phyloP scores from a whole-genome alignment of 2,888 invertebrate species.

The Andrena trimmerana region DNA sequence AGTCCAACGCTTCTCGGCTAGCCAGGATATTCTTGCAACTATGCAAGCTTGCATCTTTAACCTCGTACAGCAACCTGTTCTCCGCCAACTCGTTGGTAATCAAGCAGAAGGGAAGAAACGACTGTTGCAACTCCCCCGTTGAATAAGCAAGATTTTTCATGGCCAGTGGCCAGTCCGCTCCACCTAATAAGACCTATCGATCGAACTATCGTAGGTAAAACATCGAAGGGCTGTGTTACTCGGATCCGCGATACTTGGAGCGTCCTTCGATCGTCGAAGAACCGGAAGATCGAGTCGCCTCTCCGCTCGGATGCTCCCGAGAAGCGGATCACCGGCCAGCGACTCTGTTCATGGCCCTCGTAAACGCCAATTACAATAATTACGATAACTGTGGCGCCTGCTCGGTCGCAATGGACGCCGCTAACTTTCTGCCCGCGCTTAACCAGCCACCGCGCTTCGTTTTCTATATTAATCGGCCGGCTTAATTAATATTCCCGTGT shows the following conservation, averaged over 20 bases:
- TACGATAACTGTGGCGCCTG: slow-evolving; percentile 78
- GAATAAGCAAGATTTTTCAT: not conserved
- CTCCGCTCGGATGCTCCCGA: slow-evolving; percentile 72
- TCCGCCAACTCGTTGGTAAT: too few species aligned
- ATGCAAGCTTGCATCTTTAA: too few species aligned
- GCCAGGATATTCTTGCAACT: too few species aligned
- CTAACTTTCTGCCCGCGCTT: slow-evolving; percentile 51
- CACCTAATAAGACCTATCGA: slow-evolving; percentile 39
- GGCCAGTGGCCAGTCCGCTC: too few species aligned
- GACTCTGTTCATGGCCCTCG: slow-evolving; percentile 71
- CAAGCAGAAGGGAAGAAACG: too few species aligned
- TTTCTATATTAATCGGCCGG: slow-evolving; percentile 67
- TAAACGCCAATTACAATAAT: slow-evolving; percentile 79
- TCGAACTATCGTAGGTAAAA: slow-evolving; percentile 48
- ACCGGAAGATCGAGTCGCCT: slow-evolving; percentile 77
- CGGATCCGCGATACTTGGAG: not conserved
- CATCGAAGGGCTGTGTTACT: slow-evolving; percentile 14
- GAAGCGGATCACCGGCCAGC: slow-evolving; percentile 57
- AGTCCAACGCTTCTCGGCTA: too few species aligned
- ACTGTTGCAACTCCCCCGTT: not conserved
- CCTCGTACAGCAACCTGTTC: too few species aligned
- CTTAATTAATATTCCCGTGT: slow-evolving; percentile 76
- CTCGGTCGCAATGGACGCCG: slow-evolving; percentile 53
- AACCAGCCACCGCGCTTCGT: slow-evolving; percentile 38
- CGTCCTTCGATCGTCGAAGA: slow-evolving; percentile 70